Evolutionary conservation across 1,140 invertebrate genomes (phyloP), one percentile per base, ranked within the genome.

Genomic region (Drosophila micromelanica): DNA sequence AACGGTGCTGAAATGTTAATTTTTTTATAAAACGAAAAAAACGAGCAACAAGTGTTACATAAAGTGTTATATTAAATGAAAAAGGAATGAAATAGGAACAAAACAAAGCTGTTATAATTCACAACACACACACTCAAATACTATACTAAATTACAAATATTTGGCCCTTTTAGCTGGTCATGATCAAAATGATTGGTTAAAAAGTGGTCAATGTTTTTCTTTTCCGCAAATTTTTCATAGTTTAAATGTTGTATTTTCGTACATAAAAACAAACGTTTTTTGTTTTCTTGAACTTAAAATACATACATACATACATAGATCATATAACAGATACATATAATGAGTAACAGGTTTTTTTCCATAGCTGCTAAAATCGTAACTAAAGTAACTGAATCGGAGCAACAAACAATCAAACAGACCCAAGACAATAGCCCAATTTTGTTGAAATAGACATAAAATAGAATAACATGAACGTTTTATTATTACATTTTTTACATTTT

Each of bases 1-100:
- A 80, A 91, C 78, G 90, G 90, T 91, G 90, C 90, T 91, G 90
- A 91, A 91, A 91, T 91, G 80, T 91, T 91, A 90, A 82, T 90
- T 90, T 90, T 90, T 87, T 87, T 87, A 80, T 80, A 76, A 70
- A 84, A 74, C 55, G 55, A 85, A 57, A 85, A 57, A 73, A 73
- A 73, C 57, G 49, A 59, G 43, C 61, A 56, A 77, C 72, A 86
- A 78, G 82, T 81, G 81, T 76, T 72, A 85, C 61, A 74, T 71
- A 81, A 78, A 76, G 77, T 85, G 73, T 86, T 86, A 81, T 86
- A 87, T 68, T 62, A 61, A 69, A 59, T 23, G 20, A 48, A 37
- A 38, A 60, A 35, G 52, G 40, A 45, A 42, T 46, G 37, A 23
- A 57, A 49, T 35, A 54, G 60, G 15, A 60, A 63, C 20, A 40